Percentiles rank a stretch among this genome's conserved stretches.
Conservation (phyloP, 2,888 invertebrate genomes). For the Epinotia nisella region DNA sequence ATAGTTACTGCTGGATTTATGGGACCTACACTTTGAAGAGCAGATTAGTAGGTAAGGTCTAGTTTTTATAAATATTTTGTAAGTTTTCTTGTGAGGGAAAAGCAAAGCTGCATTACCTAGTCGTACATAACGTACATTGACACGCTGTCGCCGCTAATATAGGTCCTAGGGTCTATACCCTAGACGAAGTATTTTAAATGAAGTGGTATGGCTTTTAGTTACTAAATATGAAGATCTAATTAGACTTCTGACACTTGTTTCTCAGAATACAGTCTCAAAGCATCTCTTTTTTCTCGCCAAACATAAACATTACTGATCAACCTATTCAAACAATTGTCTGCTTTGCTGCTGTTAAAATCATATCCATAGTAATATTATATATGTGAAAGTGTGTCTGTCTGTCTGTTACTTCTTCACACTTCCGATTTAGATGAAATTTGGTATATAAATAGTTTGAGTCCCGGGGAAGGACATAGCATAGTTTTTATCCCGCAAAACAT, state of each 20-base stretch:
- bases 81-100: background rate
- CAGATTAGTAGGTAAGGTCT: constrained; percentile 66
- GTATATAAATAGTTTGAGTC: too few relatives aligned
- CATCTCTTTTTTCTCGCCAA: too few relatives aligned
- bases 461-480: too few relatives aligned
- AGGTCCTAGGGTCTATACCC: background rate
- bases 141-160: background rate
- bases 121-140: background rate
- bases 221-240: background rate
- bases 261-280: background rate
- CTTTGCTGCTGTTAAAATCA: too few relatives aligned
- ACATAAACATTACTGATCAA: too few relatives aligned
- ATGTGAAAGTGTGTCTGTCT: too few relatives aligned
- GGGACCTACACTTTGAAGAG: constrained; percentile 87
- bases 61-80: background rate
- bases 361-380: too few relatives aligned
- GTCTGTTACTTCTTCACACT: too few relatives aligned
- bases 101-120: background rate
- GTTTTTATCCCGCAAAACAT: too few relatives aligned
- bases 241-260: background rate
- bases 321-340: too few relatives aligned
- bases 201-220: background rate
- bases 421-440: too few relatives aligned
- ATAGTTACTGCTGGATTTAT: constrained; percentile 92
- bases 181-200: too few relatives aligned